phyloP scores from a whole-genome alignment of 1,140 invertebrate species.

The Nomia melanderi region DNA sequence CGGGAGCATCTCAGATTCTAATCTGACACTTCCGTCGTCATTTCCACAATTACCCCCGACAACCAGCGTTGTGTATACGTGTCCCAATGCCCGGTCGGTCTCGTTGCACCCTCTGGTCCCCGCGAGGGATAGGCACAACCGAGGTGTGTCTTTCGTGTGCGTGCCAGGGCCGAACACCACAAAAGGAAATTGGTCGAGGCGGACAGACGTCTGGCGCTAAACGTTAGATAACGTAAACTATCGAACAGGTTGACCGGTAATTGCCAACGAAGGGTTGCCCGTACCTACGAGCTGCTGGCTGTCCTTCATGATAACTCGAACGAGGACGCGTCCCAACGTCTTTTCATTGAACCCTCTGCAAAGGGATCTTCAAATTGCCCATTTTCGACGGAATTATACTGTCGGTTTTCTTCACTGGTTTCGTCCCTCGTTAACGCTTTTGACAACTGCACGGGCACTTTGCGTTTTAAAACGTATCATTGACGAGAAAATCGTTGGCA shows the following conservation, averaged over 20 bases:
- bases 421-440: no score
- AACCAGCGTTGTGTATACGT: slow-evolving; percentile 51
- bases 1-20: slow-evolving; percentile 77
- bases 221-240: slow-evolving; percentile 72
- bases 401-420: no score
- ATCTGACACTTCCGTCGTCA: slow-evolving; percentile 76
- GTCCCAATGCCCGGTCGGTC: slow-evolving; percentile 53
- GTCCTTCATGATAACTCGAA: slow-evolving; percentile 37
- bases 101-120: background rate
- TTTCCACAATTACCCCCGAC: slow-evolving; percentile 70
- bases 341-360: no score
- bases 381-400: no score
- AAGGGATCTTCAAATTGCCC: no score
- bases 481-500: no score
- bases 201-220: slow-evolving; percentile 72
- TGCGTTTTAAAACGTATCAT: no score
- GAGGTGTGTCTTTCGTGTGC: slow-evolving; percentile 7
- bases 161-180: background rate
- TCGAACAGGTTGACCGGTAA: slow-evolving; percentile 71
- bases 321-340: slow-evolving; percentile 4
- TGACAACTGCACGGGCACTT: no score
- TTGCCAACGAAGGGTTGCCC: slow-evolving; percentile 54
- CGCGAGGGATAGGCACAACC: no score
- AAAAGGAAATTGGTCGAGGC: slow-evolving; percentile 60
- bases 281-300: slow-evolving; percentile 24